These are phyloP conservation scores for Thalassophryne amazonica DNA, from an alignment of 2,797 vertebrate species.

Conservation along the genomic window DNA sequence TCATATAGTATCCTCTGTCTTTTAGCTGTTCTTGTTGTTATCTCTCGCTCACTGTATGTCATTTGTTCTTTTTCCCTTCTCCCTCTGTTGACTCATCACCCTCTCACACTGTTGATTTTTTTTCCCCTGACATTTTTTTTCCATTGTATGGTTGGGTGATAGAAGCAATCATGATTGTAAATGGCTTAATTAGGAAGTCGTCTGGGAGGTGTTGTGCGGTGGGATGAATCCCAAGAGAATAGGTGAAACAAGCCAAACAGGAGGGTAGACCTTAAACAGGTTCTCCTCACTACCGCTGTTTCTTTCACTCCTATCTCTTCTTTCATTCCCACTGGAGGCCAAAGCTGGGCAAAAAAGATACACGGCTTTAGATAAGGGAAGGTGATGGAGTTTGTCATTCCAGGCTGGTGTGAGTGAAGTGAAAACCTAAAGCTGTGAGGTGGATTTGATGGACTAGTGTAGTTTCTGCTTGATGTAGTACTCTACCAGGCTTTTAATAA, in stretches of 20 bases:
- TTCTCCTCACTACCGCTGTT: constrained; percentile 5
- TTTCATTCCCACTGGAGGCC: constrained; percentile 37
- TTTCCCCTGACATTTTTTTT: constrained; percentile 11
- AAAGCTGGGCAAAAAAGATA: constrained; percentile 44
- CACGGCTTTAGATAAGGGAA: constrained; percentile 42
- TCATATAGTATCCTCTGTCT: background rate
- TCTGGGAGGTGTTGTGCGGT: constrained; percentile 71
- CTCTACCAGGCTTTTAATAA: constrained; percentile 45
- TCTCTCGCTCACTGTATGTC: constrained; percentile 14
- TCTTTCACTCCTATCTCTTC: constrained; percentile 33
- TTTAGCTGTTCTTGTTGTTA: background rate
- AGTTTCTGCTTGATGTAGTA: constrained; percentile 17
- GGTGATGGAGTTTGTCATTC: constrained; percentile 59
- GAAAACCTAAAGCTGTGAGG: constrained; percentile 52
- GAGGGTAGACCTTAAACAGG: constrained; percentile 26
- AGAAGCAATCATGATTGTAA: constrained; percentile 79
- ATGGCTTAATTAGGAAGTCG: constrained; percentile 85
- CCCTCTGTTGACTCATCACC: constrained; percentile 3
- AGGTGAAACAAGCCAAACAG: constrained; percentile 62
- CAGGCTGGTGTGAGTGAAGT: constrained; percentile 55
- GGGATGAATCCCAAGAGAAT: constrained; percentile 79
- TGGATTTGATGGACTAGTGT: constrained; percentile 40
- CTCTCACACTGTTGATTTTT: constrained; percentile 17
- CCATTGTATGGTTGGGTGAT: constrained; percentile 66
- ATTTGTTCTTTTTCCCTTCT: constrained; percentile 37